phyloP scores from a whole-genome alignment of 2,797 vertebrate genomes.

The Schizothorax lantsangensis region DNA sequence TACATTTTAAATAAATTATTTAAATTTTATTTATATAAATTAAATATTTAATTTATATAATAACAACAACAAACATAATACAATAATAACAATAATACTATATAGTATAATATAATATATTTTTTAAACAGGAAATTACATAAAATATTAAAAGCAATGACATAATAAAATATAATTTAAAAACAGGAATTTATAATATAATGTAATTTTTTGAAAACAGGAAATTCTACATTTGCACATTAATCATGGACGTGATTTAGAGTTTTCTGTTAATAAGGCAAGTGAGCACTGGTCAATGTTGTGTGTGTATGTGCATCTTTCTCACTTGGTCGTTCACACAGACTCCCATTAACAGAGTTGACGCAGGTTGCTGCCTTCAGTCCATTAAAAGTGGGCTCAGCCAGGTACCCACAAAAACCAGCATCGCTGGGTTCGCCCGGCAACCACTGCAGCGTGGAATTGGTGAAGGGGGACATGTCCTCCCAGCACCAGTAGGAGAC shows the following conservation, averaged over 20 bases:
- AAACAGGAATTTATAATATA: background rate
- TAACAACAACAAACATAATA: too few relatives aligned
- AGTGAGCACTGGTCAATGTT: background rate
- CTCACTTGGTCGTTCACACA: constrained; percentile 92
- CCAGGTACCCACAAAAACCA: constrained; percentile 94
- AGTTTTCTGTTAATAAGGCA: background rate
- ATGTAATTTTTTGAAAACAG: background rate
- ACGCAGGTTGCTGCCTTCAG: constrained; percentile 93
- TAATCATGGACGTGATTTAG: background rate
- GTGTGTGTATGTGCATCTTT: constrained; percentile 16
- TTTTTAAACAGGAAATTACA: too few relatives aligned
- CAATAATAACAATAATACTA: too few relatives aligned
- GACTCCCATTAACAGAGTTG: constrained; percentile 90
- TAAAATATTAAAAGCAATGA: background rate
- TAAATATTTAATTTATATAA: too few relatives aligned
- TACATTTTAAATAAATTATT: too few relatives aligned
- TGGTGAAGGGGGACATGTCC: constrained; percentile 97
- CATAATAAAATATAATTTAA: background rate
- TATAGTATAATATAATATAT: too few relatives aligned
- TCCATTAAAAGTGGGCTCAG: constrained; percentile 86
- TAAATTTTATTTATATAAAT: too few relatives aligned
- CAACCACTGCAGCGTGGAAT: constrained; percentile 92
- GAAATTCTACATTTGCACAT: background rate
- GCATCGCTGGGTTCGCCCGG: constrained; percentile 91
- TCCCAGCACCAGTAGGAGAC: constrained; percentile 99